Evolutionary conservation across 2,113 vertebrate genomes (phyloP), one percentile per base, ranked within the genome.

Genomic region (Tyto alba): DNA sequence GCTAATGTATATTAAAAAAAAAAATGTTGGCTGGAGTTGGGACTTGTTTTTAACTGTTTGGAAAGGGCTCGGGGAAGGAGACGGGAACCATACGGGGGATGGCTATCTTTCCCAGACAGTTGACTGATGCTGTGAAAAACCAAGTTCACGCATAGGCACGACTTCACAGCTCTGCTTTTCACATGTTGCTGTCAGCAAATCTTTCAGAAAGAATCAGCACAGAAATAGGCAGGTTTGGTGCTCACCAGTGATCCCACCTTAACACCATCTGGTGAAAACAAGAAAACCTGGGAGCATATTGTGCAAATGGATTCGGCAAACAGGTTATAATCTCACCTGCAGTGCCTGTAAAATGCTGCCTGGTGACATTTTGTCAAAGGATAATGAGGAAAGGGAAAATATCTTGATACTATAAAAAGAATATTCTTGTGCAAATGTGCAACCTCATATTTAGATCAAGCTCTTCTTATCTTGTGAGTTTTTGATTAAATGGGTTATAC

Each of bases 81-180:
- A 91, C 13, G 0, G 66, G 73, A 84, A 97, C 81, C 93, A 88
- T 95, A 94, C 69, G 89, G 91, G 83, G 93, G 91, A 50, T 91
- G 87, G 93, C 91, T 85, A 41, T 93, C 87, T 95, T 56, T 75
- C 76, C 77, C 96, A 96, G 91, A 91, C 94, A 85, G 82, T 85
- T 95, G 94, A 91, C 87, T 96, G 95, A 94, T 9, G 63, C 96
- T 91, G 89, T 93, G 93, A 96, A 95, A 94, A 93, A 56, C 77
- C 57, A 90, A 79, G 93, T 94, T 95, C 87, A 85, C 12, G 8
- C 84, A 64, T 74, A 95, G 94, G 85, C 93, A 91, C 62, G 26
- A 87, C 96, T 94, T 96, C 87, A 88, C 95, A 91, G 89, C 77
- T 95, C 94, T 64, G 40, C 78, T 87, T 82, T 83, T 91, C 91